Evolutionary conservation across 2,113 vertebrate genomes (phyloP), one percentile per base, ranked within the genome.

Genomic region (Paratilapia polleni): DNA sequence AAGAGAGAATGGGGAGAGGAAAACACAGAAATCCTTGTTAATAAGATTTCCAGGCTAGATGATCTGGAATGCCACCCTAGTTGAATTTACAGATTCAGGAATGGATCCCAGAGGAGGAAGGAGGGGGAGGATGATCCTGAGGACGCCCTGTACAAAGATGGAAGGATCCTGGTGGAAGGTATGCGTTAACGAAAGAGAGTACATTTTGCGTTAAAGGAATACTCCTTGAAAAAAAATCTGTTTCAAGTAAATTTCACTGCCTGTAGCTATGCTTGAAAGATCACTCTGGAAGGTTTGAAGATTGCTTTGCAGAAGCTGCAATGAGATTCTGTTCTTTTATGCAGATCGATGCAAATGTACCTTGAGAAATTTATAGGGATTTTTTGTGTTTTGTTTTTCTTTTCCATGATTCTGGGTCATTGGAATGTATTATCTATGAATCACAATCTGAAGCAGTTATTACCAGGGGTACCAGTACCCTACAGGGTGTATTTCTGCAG

Each of bases 21-120:
- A 80, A 95, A 97, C 92, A 97, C 95, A 97, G 95, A 97, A 93
- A 96, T 96, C 95, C 83, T 90, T 86, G 96, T 98, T 98, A 98
- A 94, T 96, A 90, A 91, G 94, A 90, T 96, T 95, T 95, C 92
- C 75, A 92, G 80, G 78, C 83, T 88, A 82, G 57, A 80, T 87
- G 85, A 54, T 73, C 49, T 85, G 87, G 85, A 94, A 92, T 87
- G 76, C 80, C 88, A 85, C 89, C 88, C 80, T 24, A 47, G 68
- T 41, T 74, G 60, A 80, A 81, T 86, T 74, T 26, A 62, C 87
- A 78, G 56, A 88, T 84, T 85, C 76, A 79, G 68, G 91, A 89
- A 86, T 77, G 84, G 85, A 91, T 91, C 89, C 89, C 81, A 63
- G 70, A 85, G 64, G 60, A 86, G 59, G 75, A 70, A 26, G 47